Evolutionary conservation across 2,888 invertebrate species (phyloP).

Genomic region (Eupithecia inturbata): DNA sequence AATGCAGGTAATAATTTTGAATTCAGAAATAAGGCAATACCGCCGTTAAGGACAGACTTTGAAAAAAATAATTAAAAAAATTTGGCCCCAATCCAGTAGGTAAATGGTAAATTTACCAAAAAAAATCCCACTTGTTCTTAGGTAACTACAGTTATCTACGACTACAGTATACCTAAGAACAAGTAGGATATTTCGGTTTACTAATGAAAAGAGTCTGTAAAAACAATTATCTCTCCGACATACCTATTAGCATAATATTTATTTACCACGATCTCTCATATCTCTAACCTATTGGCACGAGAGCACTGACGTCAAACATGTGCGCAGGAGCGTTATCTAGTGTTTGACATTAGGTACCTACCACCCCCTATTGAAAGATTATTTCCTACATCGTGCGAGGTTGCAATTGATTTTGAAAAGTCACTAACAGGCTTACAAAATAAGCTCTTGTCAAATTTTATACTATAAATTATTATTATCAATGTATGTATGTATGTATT

Average conservation of each 20-base stretch:
- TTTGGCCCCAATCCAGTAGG: not conserved
- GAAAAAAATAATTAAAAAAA: no score
- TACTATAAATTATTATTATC: no score
- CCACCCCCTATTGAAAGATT: conserved; percentile 38
- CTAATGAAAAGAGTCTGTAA: not conserved
- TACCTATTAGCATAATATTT: not conserved
- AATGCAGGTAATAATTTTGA: not conserved
- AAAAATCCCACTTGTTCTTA: no score
- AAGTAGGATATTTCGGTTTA: not conserved
- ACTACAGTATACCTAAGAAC: not conserved
- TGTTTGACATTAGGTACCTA: conserved; percentile 41
- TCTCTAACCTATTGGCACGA: conserved; percentile 44
- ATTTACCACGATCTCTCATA: conserved; percentile 22
- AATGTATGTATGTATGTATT: no score
- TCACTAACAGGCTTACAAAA: no score
- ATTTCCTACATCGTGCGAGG: conserved; percentile 31
- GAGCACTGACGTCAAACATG: conserved; percentile 46
- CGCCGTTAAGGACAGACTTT: not conserved
- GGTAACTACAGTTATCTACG: no score
- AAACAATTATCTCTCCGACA: not conserved
- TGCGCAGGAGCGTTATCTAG: conserved; percentile 45
- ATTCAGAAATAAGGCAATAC: not conserved
- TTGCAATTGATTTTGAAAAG: no score
- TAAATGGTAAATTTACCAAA: no score
- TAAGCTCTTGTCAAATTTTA: no score